phyloP scores from a whole-genome alignment of 2,113 vertebrate species.

The Grammomys dolichurus region DNA sequence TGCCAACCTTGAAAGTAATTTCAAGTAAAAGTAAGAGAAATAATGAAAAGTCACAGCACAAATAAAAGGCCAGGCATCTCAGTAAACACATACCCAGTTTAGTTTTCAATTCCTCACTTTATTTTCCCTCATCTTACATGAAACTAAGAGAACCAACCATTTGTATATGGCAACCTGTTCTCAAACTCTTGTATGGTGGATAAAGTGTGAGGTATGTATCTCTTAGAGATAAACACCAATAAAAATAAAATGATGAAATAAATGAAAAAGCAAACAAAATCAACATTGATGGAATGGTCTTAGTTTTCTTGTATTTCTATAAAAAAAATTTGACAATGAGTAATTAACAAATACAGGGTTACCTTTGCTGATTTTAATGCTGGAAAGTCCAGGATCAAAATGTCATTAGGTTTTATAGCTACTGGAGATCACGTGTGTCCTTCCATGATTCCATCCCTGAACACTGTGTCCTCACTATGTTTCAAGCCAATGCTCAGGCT shows the following conservation, averaged over 20 bases:
- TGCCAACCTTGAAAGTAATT: conserved; percentile 36
- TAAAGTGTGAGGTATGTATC: background rate
- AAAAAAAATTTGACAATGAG: background rate
- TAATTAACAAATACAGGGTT: background rate
- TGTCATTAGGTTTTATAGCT: background rate
- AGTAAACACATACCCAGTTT: background rate
- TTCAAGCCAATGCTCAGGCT: background rate
- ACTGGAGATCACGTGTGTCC: background rate
- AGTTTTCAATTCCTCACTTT: background rate
- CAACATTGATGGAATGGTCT: background rate
- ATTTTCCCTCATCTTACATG: background rate
- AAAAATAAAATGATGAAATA: conserved; percentile 1
- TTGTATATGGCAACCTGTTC: background rate
- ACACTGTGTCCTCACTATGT: background rate
- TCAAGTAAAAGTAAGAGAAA: background rate
- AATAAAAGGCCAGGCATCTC: background rate
- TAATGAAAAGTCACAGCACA: conserved; percentile 9
- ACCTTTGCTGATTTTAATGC: background rate
- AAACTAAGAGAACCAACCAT: background rate
- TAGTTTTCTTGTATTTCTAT: background rate
- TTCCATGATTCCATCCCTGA: background rate
- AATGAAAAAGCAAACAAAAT: background rate
- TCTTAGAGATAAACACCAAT: conserved; percentile 1
- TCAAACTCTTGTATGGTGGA: background rate
- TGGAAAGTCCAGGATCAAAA: background rate